Conservation (phyloP, 2,888 invertebrate genomes). For the Lacanobia wlatinum region DNA sequence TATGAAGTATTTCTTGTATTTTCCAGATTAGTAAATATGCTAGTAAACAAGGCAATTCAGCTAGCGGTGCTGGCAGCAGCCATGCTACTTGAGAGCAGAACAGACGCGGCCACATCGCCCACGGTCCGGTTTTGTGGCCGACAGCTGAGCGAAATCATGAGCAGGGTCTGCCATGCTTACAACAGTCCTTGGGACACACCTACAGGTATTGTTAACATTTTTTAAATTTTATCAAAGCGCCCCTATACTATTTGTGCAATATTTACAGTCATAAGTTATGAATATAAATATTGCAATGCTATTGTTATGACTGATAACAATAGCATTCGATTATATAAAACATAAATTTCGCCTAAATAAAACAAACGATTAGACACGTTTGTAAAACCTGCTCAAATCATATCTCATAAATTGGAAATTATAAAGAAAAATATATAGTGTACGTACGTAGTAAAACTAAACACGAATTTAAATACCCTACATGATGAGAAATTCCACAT, state of each 20-base stretch:
- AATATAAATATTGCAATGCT: too few species aligned
- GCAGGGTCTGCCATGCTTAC: constrained; percentile 85
- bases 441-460: background rate
- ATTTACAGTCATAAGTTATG: constrained; percentile 15
- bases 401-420: background rate
- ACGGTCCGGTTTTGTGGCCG: constrained; percentile 85
- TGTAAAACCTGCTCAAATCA: background rate
- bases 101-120: constrained; percentile 77
- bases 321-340: constrained; percentile 8
- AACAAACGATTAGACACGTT: background rate
- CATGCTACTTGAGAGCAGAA: constrained; percentile 75
- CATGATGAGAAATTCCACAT: background rate
- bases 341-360: background rate
- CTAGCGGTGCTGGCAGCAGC: constrained; percentile 77
- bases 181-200: constrained; percentile 88
- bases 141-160: constrained; percentile 85
- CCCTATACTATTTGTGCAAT: background rate
- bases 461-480: background rate
- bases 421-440: background rate
- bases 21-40: constrained; percentile 74
- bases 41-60: constrained; percentile 77
- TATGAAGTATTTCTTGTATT: constrained; percentile 7
- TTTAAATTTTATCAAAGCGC: background rate
- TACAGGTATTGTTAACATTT: constrained; percentile 73
- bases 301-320: too few species aligned